phyloP scores from a whole-genome alignment of 2,888 invertebrate species.

The Ichneumon xanthorius region DNA sequence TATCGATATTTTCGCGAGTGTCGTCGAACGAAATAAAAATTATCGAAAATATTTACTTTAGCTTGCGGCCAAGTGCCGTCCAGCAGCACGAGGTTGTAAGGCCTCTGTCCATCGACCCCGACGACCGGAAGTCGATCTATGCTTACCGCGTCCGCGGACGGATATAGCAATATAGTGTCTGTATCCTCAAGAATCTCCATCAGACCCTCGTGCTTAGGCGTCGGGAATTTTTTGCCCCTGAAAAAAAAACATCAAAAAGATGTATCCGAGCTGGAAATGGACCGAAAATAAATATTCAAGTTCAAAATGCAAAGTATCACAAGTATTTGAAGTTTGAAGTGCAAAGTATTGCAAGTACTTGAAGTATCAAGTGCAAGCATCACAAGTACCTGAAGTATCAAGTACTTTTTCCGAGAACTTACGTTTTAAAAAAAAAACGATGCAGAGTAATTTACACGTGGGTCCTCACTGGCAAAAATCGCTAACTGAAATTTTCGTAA shows the following conservation, averaged over 20 bases:
- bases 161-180: slow-evolving; percentile 92
- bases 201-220: slow-evolving; percentile 88
- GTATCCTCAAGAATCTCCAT: slow-evolving; percentile 88
- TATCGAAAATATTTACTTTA: slow-evolving; percentile 85
- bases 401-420: too few relatives aligned
- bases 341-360: not conserved
- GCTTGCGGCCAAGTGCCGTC: slow-evolving; percentile 99
- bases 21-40: not conserved
- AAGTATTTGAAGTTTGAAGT: not conserved
- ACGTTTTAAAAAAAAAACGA: too few relatives aligned
- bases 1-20: not conserved
- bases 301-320: not conserved
- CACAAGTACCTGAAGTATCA: not conserved
- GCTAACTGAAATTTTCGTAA: too few relatives aligned
- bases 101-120: slow-evolving; percentile 83
- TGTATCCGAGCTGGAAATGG: not conserved
- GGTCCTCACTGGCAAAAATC: too few relatives aligned
- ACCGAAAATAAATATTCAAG: too few relatives aligned
- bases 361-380: not conserved
- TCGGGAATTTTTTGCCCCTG: slow-evolving; percentile 94
- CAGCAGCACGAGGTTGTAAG: slow-evolving; percentile 93
- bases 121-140: slow-evolving; percentile 86
- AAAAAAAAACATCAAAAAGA: not conserved
- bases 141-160: slow-evolving; percentile 91
- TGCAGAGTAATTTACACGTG: too few relatives aligned